These are phyloP conservation scores for Linurgus olivaceus DNA, from an alignment of 2,797 vertebrate species.

Conservation along the genomic window DNA sequence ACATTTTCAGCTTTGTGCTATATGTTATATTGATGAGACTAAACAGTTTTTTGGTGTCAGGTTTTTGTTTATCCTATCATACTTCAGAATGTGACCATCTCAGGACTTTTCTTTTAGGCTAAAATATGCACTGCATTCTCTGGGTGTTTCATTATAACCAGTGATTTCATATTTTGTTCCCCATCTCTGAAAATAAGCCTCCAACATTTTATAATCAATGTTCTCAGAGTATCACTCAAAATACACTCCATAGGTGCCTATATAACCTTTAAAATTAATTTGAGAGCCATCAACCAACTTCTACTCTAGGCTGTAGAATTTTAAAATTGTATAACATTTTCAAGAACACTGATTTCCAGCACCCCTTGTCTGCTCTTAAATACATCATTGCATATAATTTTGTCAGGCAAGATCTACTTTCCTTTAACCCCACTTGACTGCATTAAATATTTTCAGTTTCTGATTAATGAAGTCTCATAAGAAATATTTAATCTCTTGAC, in stretches of 20 bases:
- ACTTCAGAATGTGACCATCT: neutral
- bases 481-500: neutral
- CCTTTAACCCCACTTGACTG: neutral
- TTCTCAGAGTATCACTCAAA: neutral
- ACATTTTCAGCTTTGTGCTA: neutral
- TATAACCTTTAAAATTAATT: neutral
- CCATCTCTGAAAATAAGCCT: neutral
- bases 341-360: neutral
- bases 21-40: neutral
- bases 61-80: neutral
- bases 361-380: neutral
- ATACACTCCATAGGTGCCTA: neutral
- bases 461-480: neutral
- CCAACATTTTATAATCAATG: neutral
- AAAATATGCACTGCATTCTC: neutral
- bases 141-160: neutral
- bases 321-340: neutral
- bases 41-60: neutral
- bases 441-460: neutral
- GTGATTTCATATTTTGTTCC: neutral
- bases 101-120: neutral
- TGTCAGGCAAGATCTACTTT: neutral
- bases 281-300: neutral
- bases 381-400: neutral
- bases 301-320: neutral